Evolutionary conservation across 2,797 vertebrate genomes (phyloP).

Genomic region (Valencia hispanica): DNA sequence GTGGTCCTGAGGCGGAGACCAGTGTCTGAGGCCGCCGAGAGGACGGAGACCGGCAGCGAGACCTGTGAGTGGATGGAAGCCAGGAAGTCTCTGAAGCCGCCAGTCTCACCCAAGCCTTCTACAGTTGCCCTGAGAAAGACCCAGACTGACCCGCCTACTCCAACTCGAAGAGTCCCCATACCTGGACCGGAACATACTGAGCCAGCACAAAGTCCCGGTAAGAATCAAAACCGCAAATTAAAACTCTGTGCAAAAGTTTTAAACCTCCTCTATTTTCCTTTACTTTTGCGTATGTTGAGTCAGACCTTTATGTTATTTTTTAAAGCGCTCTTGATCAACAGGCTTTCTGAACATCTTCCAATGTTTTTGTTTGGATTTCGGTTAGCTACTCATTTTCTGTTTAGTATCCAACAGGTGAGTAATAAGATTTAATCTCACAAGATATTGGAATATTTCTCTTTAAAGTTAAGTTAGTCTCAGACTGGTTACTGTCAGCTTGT

Average conservation of each 20-base stretch:
- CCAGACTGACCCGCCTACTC: slow-evolving; percentile 83
- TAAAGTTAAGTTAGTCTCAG: not conserved
- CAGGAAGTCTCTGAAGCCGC: slow-evolving; percentile 87
- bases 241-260: not conserved
- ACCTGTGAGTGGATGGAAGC: slow-evolving; percentile 80
- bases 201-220: slow-evolving; percentile 84
- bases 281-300: not conserved
- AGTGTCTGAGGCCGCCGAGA: slow-evolving; percentile 78
- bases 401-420: not conserved
- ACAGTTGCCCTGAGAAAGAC: slow-evolving; percentile 77
- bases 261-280: not conserved
- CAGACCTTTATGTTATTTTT: not conserved
- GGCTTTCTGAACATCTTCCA: not conserved
- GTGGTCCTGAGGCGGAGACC: slow-evolving; percentile 80
- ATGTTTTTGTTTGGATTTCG: not conserved
- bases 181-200: slow-evolving; percentile 83
- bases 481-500: not conserved
- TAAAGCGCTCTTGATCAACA: not conserved
- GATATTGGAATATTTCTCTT: not conserved
- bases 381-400: not conserved
- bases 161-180: slow-evolving; percentile 88
- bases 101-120: slow-evolving; percentile 91
- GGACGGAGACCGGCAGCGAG: slow-evolving; percentile 61
- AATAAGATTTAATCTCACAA: not conserved
- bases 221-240: slow-evolving; percentile 39